A percentile compares a stretch with the other conserved stretches of the same genome.
phyloP scores from a whole-genome alignment of 1,140 invertebrate genomes.

The Drosophila pandora region DNA sequence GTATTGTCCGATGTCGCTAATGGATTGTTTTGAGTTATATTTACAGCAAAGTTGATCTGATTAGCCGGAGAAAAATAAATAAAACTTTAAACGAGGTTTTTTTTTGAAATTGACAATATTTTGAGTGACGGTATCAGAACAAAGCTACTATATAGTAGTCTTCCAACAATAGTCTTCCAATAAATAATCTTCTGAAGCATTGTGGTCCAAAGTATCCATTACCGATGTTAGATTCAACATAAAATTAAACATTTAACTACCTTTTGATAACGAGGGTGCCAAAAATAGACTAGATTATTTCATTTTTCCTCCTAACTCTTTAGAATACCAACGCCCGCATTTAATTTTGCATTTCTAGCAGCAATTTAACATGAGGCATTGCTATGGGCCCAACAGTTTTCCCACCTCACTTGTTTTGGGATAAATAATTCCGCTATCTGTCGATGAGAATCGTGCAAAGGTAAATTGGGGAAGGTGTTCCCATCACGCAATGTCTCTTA shows the following conservation, averaged over 20 bases:
- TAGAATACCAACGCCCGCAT: slow-evolving; percentile 33
- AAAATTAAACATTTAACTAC: no score
- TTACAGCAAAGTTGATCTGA: slow-evolving; percentile 6
- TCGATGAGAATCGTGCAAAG: slow-evolving; percentile 43
- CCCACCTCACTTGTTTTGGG: slow-evolving; percentile 7
- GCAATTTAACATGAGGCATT: slow-evolving; percentile 38
- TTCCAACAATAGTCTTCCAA: no score
- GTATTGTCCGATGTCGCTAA: slow-evolving; percentile 10
- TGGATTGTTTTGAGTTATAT: slow-evolving; percentile 19
- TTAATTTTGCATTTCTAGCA: slow-evolving; percentile 44
- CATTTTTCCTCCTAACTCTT: slow-evolving; percentile 8
- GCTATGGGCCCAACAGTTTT: background rate
- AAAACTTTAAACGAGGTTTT: background rate
- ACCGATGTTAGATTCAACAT: no score
- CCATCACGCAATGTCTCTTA: slow-evolving; percentile 36
- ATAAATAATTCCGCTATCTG: slow-evolving; percentile 64
- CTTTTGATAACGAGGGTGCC: background rate
- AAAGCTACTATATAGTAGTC: no score
- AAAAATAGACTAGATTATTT: background rate
- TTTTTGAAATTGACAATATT: no score
- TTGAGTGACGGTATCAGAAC: no score
- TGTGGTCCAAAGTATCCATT: no score
- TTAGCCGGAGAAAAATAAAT: background rate
- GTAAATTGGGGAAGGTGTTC: slow-evolving; percentile 30
- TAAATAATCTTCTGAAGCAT: no score